Conservation (phyloP, 2,888 invertebrate species). For the Xylophagus ater region DNA sequence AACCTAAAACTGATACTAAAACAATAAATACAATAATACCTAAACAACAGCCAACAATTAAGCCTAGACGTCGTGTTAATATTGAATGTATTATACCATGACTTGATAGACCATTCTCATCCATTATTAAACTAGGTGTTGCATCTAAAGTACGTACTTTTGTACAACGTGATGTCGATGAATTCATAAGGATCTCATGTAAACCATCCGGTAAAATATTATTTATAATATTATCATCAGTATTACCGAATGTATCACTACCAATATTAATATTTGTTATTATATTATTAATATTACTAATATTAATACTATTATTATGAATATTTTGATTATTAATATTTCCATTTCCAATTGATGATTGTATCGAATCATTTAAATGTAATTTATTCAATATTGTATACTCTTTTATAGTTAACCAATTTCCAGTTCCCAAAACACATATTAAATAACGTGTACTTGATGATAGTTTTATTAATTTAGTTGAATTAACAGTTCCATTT, state of each 20-base stretch:
- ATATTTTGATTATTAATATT: too few species aligned
- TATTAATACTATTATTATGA: too few species aligned
- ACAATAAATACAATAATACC: conserved; percentile 77
- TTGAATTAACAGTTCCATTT: conserved; percentile 60
- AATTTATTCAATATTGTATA: conserved; percentile 32
- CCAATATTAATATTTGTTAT: conserved; percentile 15
- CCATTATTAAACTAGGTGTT: conserved; percentile 49
- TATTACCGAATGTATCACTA: conserved; percentile 13
- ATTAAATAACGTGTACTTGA: conserved; percentile 75
- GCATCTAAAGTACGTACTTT: conserved; percentile 64
- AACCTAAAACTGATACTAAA: conserved; percentile 71
- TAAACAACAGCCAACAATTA: conserved; percentile 78
- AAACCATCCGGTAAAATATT: conserved; percentile 49
- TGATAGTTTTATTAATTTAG: conserved; percentile 60
- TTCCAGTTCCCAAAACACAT: conserved; percentile 78
- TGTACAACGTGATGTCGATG: conserved; percentile 63
- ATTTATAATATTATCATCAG: conserved; percentile 39
- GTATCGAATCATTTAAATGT: conserved; percentile 30
- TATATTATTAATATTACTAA: neutral
- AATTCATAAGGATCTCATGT: conserved; percentile 51
- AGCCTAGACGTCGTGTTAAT: conserved; percentile 66
- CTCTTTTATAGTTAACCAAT: conserved; percentile 46
- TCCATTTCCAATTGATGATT: too few species aligned
- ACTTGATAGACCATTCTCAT: conserved; percentile 47
- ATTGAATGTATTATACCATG: conserved; percentile 64